These are phyloP conservation scores for Chromobotia macracanthus DNA, from an alignment of 2,797 vertebrate genomes.

Conservation along the genomic window DNA sequence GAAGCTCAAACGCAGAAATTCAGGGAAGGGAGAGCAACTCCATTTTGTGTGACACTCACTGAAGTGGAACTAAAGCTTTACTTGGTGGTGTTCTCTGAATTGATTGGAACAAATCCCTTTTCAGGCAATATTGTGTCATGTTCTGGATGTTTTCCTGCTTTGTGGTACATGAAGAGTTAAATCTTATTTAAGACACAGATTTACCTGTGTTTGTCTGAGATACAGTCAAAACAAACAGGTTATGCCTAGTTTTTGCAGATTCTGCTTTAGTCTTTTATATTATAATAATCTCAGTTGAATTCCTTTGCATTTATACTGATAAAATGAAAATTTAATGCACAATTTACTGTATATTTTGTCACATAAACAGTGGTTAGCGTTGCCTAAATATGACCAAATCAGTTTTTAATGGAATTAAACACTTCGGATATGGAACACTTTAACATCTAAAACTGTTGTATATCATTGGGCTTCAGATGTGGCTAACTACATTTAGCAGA, in stretches of 20 bases:
- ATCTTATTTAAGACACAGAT: constrained; percentile 7
- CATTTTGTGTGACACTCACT: constrained; percentile 72
- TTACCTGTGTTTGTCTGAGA: constrained; percentile 7
- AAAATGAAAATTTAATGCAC: not conserved
- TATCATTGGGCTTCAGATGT: too few relatives aligned
- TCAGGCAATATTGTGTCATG: not conserved
- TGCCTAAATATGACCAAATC: too few relatives aligned
- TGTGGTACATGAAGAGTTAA: not conserved
- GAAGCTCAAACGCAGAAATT: constrained; percentile 72
- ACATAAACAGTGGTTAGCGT: not conserved
- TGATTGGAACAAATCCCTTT: not conserved
- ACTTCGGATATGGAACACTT: too few relatives aligned
- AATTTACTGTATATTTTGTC: not conserved
- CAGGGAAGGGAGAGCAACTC: constrained; percentile 74
- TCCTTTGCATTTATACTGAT: not conserved
- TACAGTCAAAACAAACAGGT: constrained; percentile 1
- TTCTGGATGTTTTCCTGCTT: constrained; percentile 4
- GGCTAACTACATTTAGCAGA: too few relatives aligned
- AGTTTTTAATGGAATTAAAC: too few relatives aligned
- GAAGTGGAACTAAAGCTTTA: not conserved
- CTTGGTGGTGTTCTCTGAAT: not conserved
- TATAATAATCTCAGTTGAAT: not conserved
- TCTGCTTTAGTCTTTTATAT: too few relatives aligned
- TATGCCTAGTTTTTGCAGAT: not conserved
- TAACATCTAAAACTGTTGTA: too few relatives aligned